A percentile compares a stretch with the other conserved stretches of the same genome.
Conservation (phyloP, 1,140 invertebrate species). For the Temnothorax longispinosus region DNA sequence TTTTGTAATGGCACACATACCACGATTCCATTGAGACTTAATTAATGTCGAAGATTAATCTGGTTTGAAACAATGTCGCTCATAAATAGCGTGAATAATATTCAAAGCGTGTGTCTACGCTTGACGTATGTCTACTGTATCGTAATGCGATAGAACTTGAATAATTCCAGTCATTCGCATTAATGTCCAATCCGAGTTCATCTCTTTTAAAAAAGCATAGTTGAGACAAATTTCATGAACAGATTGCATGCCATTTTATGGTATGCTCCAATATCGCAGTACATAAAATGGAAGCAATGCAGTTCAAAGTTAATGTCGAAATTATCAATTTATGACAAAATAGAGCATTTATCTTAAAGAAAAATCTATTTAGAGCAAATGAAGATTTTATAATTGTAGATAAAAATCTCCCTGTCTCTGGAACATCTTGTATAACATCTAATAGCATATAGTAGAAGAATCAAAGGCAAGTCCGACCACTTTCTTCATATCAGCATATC, state of each 20-base stretch:
- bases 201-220: neutral
- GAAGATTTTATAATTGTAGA: neutral
- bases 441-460: neutral
- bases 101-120: neutral
- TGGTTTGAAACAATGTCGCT: neutral
- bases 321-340: constrained; percentile 11
- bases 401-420: neutral
- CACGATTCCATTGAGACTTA: neutral
- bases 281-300: neutral
- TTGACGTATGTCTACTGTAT: neutral
- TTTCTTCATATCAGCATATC: neutral
- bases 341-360: neutral
- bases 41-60: neutral
- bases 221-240: neutral
- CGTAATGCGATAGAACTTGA: constrained; percentile 3
- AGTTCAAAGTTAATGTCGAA: neutral
- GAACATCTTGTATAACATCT: neutral
- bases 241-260: neutral
- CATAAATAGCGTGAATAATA: neutral
- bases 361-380: neutral
- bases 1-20: neutral
- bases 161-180: neutral
- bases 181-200: neutral
- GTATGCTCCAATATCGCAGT: neutral
- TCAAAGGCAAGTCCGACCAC: neutral